Evolutionary conservation across 2,888 invertebrate genomes (phyloP).

Genomic region (Aphrophora alni): DNA sequence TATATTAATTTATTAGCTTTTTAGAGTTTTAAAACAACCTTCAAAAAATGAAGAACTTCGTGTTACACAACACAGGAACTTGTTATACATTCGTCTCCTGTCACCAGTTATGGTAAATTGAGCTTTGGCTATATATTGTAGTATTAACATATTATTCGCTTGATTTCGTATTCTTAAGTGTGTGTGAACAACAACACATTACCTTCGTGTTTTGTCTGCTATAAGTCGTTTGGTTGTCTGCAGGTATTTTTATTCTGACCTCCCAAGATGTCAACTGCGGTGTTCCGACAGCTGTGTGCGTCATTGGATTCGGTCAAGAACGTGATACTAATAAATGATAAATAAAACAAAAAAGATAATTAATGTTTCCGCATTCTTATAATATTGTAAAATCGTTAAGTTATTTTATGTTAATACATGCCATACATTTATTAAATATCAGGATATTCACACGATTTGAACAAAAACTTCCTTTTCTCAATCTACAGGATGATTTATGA

Average conservation of each 20-base stretch:
- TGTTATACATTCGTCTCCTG: background rate
- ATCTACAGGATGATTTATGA: too few relatives aligned
- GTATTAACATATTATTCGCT: background rate
- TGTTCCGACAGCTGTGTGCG: background rate
- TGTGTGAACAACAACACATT: too few relatives aligned
- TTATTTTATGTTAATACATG: too few relatives aligned
- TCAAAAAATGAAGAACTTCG: too few relatives aligned
- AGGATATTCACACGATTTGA: too few relatives aligned
- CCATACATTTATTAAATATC: too few relatives aligned
- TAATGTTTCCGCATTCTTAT: too few relatives aligned
- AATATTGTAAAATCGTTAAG: too few relatives aligned
- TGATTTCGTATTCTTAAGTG: background rate
- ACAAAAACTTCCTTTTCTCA: too few relatives aligned
- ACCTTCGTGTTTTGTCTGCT: background rate
- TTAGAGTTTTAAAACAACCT: too few relatives aligned
- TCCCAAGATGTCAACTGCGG: background rate
- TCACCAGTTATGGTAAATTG: background rate
- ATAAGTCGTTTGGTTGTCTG: background rate
- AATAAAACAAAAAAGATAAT: too few relatives aligned
- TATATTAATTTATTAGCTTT: too few relatives aligned
- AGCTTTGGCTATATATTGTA: background rate
- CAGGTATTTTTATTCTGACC: background rate
- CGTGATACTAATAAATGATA: background rate
- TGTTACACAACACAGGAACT: background rate
- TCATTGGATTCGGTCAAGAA: background rate